Percentiles rank a stretch among this genome's conserved stretches.
These are phyloP conservation scores for Schrankia costaestrigalis DNA, from an alignment of 2,888 invertebrate genomes.

Conservation along the genomic window DNA sequence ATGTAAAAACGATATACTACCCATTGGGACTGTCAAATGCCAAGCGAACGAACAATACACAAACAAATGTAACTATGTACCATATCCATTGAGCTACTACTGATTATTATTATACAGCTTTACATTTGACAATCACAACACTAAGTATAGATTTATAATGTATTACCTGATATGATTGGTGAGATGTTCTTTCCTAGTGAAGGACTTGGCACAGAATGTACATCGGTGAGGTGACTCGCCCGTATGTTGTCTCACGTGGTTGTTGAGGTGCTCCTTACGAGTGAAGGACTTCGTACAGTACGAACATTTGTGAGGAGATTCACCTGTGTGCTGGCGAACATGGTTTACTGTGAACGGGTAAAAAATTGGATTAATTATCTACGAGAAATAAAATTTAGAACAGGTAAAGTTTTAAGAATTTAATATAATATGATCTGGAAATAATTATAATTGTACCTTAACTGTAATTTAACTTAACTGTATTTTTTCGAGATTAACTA, in stretches of 20 bases:
- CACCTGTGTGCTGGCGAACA: constrained; percentile 87
- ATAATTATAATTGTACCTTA: too few relatives aligned
- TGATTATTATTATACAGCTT: too few relatives aligned
- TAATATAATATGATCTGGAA: too few relatives aligned
- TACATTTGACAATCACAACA: not conserved
- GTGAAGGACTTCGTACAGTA: constrained; percentile 90
- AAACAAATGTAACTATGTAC: too few relatives aligned
- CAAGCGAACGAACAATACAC: too few relatives aligned
- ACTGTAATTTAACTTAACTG: too few relatives aligned
- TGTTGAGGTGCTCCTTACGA: constrained; percentile 90
- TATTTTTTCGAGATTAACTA: too few relatives aligned
- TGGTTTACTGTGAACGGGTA: constrained; percentile 78
- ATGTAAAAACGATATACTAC: not conserved
- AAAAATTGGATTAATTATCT: not conserved
- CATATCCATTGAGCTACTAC: too few relatives aligned
- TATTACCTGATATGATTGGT: constrained; percentile 88
- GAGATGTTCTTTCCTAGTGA: constrained; percentile 92
- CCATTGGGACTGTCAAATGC: not conserved
- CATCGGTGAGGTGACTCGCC: constrained; percentile 94
- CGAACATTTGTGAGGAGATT: constrained; percentile 88
- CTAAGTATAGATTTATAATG: not conserved
- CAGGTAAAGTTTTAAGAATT: not conserved
- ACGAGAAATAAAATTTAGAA: not conserved
- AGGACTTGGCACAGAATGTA: constrained; percentile 91
- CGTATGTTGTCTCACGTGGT: constrained; percentile 93